Base-by-base conservation (phyloP, 2,888 invertebrate genomes). In the Hirudinaria manillensis region DNA sequence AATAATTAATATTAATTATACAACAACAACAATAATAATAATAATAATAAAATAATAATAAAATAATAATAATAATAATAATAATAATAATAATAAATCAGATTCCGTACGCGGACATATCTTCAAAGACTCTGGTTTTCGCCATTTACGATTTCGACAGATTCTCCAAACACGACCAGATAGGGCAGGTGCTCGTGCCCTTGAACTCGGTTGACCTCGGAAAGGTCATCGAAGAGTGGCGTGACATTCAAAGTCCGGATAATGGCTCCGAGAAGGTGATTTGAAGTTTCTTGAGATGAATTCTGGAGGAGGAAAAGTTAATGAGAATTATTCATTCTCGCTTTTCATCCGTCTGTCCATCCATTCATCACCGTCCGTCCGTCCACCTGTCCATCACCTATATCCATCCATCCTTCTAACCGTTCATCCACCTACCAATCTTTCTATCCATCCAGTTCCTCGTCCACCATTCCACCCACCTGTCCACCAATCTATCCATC, bases 101-200 rank as follows among this genome's bases (percentile, higher is more conserved):
- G 89, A 93, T 99, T 81, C 95, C 98, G 74, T 99, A 97, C 87
- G 95, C 97, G 79, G 99, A 99, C 84, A 94, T 98, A 78, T 96
- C 96, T 91, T 93, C 94, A 87, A 99, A 99, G 88, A 99, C 98
- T 16, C 89, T 99, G 82, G 94, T 95, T 80, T 98, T 99, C 87
- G 97, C 98, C 81, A 94, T 99, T 84, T 99, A 97, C 88, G 99
- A 99, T 88, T 99, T 99, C 87, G 99, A 99, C 88, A 92, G 99
- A 81, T 99, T 99, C 89, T 98, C 97, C 80, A 99, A 99, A 87
- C 99, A 99, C 88, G 99, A 99, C 88, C 97, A 98, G 88, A 99
- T 99, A 83, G 99, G 99, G 4, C 77, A 98, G 87, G 96, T 99
- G 81, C 94, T 96, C 87, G 93, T 99, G 80, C 96, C 98, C 34